These are phyloP conservation scores for Macquaria australasica DNA, from an alignment of 2,113 vertebrate genomes.

Conservation along the genomic window DNA sequence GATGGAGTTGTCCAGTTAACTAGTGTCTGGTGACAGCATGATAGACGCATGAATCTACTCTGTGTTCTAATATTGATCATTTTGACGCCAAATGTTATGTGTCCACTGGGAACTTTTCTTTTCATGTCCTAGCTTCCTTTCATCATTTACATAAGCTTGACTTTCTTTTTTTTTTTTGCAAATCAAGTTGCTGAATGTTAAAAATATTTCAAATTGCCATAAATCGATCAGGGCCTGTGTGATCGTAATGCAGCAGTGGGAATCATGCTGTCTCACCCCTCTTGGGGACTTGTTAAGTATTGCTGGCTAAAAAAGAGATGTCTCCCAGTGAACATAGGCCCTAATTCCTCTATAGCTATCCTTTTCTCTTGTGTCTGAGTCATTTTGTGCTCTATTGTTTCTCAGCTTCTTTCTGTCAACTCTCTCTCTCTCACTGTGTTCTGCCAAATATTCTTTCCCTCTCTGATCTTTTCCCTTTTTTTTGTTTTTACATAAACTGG, in stretches of 20 bases:
- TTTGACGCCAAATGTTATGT: slow-evolving; percentile 4
- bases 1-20: slow-evolving; percentile 42
- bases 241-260: slow-evolving; percentile 19
- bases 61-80: slow-evolving; percentile 39
- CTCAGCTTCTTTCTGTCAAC: slow-evolving; percentile 35
- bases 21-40: slow-evolving; percentile 41
- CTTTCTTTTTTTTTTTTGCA: slow-evolving; percentile 1
- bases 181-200: slow-evolving; percentile 29
- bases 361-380: slow-evolving; percentile 55
- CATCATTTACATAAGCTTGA: background rate
- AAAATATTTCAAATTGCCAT: slow-evolving; percentile 36
- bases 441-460: slow-evolving; percentile 29
- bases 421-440: background rate
- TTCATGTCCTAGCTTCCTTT: slow-evolving; percentile 21
- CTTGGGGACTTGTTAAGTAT: slow-evolving; percentile 35
- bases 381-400: slow-evolving; percentile 46
- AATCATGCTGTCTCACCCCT: slow-evolving; percentile 43
- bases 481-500: slow-evolving; percentile 1
- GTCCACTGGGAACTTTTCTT: slow-evolving; percentile 53
- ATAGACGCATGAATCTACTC: slow-evolving; percentile 46
- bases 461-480: slow-evolving; percentile 20
- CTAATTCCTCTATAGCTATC: slow-evolving; percentile 37
- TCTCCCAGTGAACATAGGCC: slow-evolving; percentile 51
- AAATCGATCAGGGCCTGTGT: slow-evolving; percentile 26
- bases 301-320: slow-evolving; percentile 39